Evolutionary conservation across 2,888 invertebrate species (phyloP).

Genomic region (Hyposoter didymator): DNA sequence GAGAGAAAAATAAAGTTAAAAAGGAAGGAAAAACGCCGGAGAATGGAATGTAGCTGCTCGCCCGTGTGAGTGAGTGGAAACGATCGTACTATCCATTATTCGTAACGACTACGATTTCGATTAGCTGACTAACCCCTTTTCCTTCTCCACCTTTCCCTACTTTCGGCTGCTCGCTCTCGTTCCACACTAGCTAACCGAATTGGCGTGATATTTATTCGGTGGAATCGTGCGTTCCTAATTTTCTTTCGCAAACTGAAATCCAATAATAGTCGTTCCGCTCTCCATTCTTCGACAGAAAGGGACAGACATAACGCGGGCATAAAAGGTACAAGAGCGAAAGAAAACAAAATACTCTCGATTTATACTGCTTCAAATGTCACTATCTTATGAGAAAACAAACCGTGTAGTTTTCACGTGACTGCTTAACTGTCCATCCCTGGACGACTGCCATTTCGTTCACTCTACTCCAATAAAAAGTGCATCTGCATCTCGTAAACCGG

Average conservation of each 20-base stretch:
- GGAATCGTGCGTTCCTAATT: slow-evolving; percentile 74
- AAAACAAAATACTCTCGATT: not conserved
- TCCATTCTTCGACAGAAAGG: slow-evolving; percentile 15
- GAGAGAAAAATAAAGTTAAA: slow-evolving; percentile 40
- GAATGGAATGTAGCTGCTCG: slow-evolving; percentile 44
- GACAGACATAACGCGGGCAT: not conserved
- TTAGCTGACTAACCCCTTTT: slow-evolving; percentile 67
- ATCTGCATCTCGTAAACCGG: not conserved
- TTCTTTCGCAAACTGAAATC: slow-evolving; percentile 70
- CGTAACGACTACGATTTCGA: slow-evolving; percentile 73
- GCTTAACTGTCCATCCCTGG: slow-evolving; percentile 45
- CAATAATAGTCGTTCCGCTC: slow-evolving; percentile 65
- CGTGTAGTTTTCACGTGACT: slow-evolving; percentile 58
- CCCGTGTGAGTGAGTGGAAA: slow-evolving; percentile 63
- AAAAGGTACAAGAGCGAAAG: slow-evolving; percentile 37
- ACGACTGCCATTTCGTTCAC: slow-evolving; percentile 49
- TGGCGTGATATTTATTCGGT: slow-evolving; percentile 73
- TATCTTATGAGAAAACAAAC: slow-evolving; percentile 28
- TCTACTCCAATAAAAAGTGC: slow-evolving; percentile 28
- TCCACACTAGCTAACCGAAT: slow-evolving; percentile 66
- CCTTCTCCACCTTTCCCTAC: slow-evolving; percentile 28
- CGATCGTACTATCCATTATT: slow-evolving; percentile 67
- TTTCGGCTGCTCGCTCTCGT: slow-evolving; percentile 2
- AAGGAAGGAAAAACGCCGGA: slow-evolving; percentile 32
- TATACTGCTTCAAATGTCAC: slow-evolving; percentile 5